These are phyloP conservation scores for Hirtodrosophila trivittata DNA, from an alignment of 2,888 invertebrate species.

Conservation along the genomic window DNA sequence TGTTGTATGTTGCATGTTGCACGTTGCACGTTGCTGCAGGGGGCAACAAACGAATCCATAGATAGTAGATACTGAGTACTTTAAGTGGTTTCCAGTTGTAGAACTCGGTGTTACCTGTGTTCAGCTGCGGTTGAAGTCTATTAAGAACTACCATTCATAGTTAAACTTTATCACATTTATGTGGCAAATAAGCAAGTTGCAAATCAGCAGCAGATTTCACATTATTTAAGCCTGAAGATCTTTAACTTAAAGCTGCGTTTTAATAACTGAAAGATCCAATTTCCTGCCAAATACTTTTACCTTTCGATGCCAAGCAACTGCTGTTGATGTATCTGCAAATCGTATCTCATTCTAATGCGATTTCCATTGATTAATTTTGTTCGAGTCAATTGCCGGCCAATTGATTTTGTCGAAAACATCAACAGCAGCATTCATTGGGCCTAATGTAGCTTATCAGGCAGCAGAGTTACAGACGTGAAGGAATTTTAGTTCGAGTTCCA, in stretches of 20 bases:
- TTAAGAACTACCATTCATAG: no score
- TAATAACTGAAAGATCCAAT: no score
- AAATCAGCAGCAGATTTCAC: no score
- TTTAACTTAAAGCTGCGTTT: no score
- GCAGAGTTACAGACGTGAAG: constrained; percentile 34
- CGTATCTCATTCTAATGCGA: constrained; percentile 50
- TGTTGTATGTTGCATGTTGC: constrained; percentile 16
- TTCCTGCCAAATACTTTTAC: no score
- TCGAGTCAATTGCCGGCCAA: constrained; percentile 60
- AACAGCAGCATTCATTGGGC: constrained; percentile 8
- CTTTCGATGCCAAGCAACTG: no score
- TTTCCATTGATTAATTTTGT: constrained; percentile 48
- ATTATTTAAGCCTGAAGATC: no score
- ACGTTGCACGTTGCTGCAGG: constrained; percentile 31
- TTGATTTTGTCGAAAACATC: constrained; percentile 41
- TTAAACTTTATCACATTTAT: no score
- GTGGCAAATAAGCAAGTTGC: no score
- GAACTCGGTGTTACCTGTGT: no score
- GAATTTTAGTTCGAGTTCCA: constrained; percentile 32
- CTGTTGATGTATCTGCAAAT: constrained; percentile 3
- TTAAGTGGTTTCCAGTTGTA: no score
- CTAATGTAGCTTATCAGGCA: constrained; percentile 26
- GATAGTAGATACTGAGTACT: not conserved
- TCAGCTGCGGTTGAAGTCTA: constrained; percentile 4
- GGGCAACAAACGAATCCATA: not conserved